Percentiles rank a stretch among this genome's conserved stretches.
These are phyloP conservation scores for Drosophila nigricruria DNA, from an alignment of 2,888 invertebrate species.

Conservation along the genomic window DNA sequence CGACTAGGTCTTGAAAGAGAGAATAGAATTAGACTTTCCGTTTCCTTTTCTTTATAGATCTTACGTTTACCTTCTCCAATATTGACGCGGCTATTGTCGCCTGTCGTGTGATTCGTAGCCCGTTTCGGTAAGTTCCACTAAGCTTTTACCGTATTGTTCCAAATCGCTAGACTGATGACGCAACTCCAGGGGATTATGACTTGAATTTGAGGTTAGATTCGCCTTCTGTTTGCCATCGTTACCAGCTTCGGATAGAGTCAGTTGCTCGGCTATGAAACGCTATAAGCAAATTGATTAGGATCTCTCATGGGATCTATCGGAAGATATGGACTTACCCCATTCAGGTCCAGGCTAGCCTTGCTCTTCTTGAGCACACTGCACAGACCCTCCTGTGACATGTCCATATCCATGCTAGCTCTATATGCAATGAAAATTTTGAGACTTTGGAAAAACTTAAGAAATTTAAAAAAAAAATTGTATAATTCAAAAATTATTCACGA, in stretches of 20 bases:
- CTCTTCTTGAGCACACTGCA: not conserved
- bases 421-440: not conserved
- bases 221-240: not conserved
- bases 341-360: slow-evolving; percentile 11
- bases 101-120: not conserved
- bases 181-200: not conserved
- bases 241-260: not conserved
- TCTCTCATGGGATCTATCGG: not conserved
- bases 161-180: not conserved
- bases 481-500: not conserved
- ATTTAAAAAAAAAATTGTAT: not conserved
- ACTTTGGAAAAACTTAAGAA: not conserved
- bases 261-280: slow-evolving; percentile 12
- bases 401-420: not conserved
- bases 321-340: not conserved
- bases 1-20: not conserved
- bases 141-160: not conserved
- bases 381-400: not conserved
- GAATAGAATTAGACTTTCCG: not conserved
- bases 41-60: too few relatives aligned
- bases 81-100: not conserved
- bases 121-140: not conserved
- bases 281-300: not conserved
- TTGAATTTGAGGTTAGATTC: not conserved
- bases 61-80: not conserved